Base-by-base conservation (phyloP, 2,113 vertebrate genomes). In the Dendrocopos noguchii region DNA sequence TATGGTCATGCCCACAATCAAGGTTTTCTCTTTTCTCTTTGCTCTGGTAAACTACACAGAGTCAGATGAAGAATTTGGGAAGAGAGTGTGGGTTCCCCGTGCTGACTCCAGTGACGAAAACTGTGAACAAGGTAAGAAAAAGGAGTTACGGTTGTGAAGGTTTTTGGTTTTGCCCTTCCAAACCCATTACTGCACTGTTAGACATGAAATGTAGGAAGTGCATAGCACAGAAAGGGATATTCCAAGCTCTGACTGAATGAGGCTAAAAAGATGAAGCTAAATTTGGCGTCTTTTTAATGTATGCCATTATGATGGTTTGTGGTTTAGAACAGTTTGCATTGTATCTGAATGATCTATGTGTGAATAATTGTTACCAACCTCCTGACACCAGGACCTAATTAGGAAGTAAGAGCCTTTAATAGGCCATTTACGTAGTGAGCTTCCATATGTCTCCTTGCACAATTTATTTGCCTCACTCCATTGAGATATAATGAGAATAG, bases 61-160 rank as follows among this genome's bases (percentile, higher is more conserved):
- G 39, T 91, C 93, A 95, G 84, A 90, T 87, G 95, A 95, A 94
- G 95, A 96, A 57, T 91, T 34, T 96, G 87, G 95, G 91, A 95
- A 93, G 94, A 96, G 94, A 96, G 9, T 95, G 93, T 90, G 95
- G 53, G n/a, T 95, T 95, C 84, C 93, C 94, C 16, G 65, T 93
- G 76, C 94, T 95, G 93, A 96, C 82, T 94, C 79, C 93, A 68
- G 84, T 93, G 91, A 77, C 29, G 4, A 96, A 96, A 80, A 87
- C 94, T 24, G 53, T 94, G 84, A 96, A 71, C 44, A 96, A 96
- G 96, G 96, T 95, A 96, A 96, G 94, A 92, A 57, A 56, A 87
- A 79, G 34, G 18, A 12, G 2, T 44, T 71, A 52, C 25, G 6
- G 1, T 34, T 84, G 5, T 73, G 55, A 18, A 82, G 21, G 1